Conservation (phyloP, 2,888 invertebrate species). For the Augochlorella aurata region DNA sequence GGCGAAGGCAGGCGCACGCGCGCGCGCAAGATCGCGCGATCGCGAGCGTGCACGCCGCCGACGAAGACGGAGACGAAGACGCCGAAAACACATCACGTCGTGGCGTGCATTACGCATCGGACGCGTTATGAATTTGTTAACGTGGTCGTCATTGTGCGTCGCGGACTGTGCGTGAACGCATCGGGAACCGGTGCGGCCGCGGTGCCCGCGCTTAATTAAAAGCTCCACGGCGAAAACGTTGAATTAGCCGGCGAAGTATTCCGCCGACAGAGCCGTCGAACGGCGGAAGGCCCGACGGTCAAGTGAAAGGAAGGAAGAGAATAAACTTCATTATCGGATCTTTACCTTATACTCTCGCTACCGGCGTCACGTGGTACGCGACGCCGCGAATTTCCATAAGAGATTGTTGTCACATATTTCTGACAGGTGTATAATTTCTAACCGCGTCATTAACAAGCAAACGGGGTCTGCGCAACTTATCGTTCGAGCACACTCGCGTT, state of each 20-base stretch:
- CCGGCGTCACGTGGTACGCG: not conserved
- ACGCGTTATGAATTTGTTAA: slow-evolving; percentile 53
- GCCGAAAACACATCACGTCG: not conserved
- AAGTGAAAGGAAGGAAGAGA: slow-evolving; percentile 14
- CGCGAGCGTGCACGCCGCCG: slow-evolving; percentile 12
- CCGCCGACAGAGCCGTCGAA: not conserved
- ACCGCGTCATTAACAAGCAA: not conserved
- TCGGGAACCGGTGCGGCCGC: slow-evolving; percentile 1
- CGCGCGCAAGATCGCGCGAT: slow-evolving; percentile 23
- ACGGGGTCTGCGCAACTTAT: not conserved
- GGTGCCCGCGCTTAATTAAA: slow-evolving; percentile 5
- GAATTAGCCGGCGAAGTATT: not conserved
- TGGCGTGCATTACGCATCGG: slow-evolving; percentile 47
- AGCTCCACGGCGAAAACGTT: not conserved
- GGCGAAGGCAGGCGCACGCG: slow-evolving; percentile 50
- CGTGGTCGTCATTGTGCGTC: slow-evolving; percentile 6
- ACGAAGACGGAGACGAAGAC: not conserved
- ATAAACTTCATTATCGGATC: slow-evolving; percentile 9
- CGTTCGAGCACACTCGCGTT: not conserved
- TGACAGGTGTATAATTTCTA: not conserved
- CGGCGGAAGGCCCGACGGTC: not conserved
- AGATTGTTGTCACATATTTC: slow-evolving; percentile 3
- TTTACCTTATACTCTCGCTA: not conserved
- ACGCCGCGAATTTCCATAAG: not conserved
- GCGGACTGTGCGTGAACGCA: slow-evolving; percentile 22